Evolutionary conservation across 2,113 vertebrate species (phyloP).

Genomic region (Pelodiscus sinensis): DNA sequence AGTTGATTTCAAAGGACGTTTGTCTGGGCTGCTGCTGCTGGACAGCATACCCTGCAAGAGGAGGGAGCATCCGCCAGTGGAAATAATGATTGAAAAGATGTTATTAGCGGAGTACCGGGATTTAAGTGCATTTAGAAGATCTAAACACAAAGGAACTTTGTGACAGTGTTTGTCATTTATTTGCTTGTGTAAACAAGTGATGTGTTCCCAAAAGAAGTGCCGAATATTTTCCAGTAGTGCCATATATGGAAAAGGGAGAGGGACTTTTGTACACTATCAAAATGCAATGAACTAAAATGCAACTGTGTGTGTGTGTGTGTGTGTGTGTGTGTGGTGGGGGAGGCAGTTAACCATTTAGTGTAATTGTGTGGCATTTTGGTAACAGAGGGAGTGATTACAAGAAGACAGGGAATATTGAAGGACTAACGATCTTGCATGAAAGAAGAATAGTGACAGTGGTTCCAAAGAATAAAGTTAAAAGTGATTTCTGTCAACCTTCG

Average conservation of each 20-base stretch:
- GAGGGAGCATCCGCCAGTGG: neutral
- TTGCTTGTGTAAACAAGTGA: neutral
- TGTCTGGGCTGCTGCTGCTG: neutral
- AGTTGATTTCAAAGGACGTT: neutral
- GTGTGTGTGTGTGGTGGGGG: neutral
- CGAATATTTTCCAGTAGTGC: neutral
- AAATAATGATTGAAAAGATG: neutral
- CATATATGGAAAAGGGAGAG: neutral
- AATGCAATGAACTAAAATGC: neutral
- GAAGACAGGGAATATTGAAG: neutral
- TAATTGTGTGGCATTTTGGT: accelerated
- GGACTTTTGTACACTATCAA: neutral
- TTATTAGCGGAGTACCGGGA: neutral
- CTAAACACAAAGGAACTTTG: neutral
- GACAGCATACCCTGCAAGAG: neutral
- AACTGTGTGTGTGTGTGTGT: neutral
- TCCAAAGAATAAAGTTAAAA: neutral
- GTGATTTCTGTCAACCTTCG: neutral
- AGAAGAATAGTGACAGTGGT: neutral
- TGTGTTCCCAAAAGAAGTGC: neutral
- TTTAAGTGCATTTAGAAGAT: neutral
- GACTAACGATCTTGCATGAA: neutral
- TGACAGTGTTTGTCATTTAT: neutral
- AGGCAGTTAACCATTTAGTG: neutral
- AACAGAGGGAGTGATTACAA: neutral